Conservation (phyloP, 2,888 invertebrate genomes). For the Argyra leucocephala region DNA sequence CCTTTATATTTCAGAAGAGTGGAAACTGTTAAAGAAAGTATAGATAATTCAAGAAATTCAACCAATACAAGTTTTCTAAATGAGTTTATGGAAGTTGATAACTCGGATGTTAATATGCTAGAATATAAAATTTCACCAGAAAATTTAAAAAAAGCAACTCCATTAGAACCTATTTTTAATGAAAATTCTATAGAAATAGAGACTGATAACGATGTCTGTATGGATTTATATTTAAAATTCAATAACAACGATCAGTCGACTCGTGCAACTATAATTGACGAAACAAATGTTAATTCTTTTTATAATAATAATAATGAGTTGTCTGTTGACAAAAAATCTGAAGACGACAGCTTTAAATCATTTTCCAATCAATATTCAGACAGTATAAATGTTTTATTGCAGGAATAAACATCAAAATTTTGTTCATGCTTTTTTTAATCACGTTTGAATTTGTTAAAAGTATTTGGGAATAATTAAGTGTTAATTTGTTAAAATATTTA, state of each 20-base stretch:
- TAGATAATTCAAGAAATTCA: no score
- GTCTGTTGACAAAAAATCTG: background rate
- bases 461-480: no score
- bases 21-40: no score
- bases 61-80: no score
- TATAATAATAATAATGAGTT: slow-evolving; percentile 4
- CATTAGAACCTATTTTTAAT: slow-evolving; percentile 13
- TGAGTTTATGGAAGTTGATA: no score
- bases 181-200: background rate
- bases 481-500: no score
- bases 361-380: slow-evolving; percentile 22
- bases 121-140: slow-evolving; percentile 7
- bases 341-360: slow-evolving; percentile 4
- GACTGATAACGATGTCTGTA: slow-evolving; percentile 20
- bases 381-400: slow-evolving; percentile 22
- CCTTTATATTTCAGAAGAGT: no score
- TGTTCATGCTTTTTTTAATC: no score
- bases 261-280: background rate
- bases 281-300: background rate
- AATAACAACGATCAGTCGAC: slow-evolving; percentile 7
- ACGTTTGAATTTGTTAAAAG: no score
- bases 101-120: background rate
- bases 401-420: slow-evolving; percentile 11
- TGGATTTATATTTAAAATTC: slow-evolving; percentile 22
- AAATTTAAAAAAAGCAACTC: background rate